Conservation (phyloP, 2,888 invertebrate species). For the Lissonota sp. region DNA sequence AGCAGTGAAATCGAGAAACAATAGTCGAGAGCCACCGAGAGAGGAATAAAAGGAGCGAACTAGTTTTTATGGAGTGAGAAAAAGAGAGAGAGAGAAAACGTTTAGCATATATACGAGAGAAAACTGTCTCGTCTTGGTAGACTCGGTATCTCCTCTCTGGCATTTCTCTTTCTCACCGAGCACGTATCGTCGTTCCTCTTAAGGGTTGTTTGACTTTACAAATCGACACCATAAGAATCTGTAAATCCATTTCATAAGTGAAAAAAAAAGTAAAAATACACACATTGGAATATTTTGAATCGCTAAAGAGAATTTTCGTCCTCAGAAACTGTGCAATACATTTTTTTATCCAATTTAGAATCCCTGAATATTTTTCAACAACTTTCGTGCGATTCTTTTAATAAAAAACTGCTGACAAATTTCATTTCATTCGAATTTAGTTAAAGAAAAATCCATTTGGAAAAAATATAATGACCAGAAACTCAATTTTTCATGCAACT, state of each 20-base stretch:
- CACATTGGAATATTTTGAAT: too few species aligned
- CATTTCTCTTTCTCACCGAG: conserved; percentile 3
- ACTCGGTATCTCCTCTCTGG: conserved; percentile 47
- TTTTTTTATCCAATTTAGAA: too few species aligned
- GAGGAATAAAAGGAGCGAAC: conserved; percentile 6
- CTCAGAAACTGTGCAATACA: too few species aligned
- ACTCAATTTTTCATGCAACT: too few species aligned
- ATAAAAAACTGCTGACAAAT: too few species aligned
- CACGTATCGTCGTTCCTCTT: background rate
- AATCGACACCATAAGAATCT: conserved; percentile 44
- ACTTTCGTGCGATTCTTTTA: too few species aligned
- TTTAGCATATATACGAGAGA: conserved; percentile 82
- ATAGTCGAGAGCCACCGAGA: conserved; percentile 21
- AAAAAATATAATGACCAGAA: too few species aligned
- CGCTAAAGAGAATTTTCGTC: too few species aligned
- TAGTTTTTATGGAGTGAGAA: conserved; percentile 10
- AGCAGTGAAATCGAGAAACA: conserved; percentile 55
- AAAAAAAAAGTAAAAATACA: background rate
- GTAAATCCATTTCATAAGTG: background rate
- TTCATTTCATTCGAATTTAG: too few species aligned
- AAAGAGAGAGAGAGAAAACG: conserved; percentile 63
- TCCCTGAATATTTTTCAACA: too few species aligned
- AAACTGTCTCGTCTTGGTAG: conserved; percentile 71
- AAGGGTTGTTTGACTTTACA: conserved; percentile 32
- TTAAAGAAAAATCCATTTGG: too few species aligned